phyloP scores from a whole-genome alignment of 2,888 invertebrate species.

The Lochmaea crataegi region DNA sequence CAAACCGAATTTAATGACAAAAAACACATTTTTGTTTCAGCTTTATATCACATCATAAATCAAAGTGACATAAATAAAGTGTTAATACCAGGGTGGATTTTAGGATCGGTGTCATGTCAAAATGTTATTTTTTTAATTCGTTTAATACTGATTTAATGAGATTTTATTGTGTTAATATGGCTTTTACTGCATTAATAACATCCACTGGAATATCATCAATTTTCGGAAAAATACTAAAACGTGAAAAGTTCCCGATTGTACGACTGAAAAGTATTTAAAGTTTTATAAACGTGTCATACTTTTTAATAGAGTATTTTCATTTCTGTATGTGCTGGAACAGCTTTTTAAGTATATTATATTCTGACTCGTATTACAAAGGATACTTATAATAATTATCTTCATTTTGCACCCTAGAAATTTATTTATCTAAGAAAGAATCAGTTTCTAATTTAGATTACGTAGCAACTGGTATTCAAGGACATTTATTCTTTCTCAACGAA shows the following conservation, averaged over 20 bases:
- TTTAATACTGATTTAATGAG: slow-evolving; percentile 12
- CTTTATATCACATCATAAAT: slow-evolving; percentile 7
- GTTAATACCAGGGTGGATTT: slow-evolving; percentile 11
- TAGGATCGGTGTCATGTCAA: slow-evolving; percentile 8
- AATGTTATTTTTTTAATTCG: slow-evolving; percentile 7
- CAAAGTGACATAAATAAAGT: slow-evolving; percentile 12
- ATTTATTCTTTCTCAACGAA: no score
- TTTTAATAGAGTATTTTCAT: neutral
- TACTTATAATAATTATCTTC: no score
- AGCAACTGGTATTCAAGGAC: no score
- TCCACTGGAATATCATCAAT: neutral
- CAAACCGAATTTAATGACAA: slow-evolving; percentile 3
- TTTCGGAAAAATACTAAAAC: neutral
- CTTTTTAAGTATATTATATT: no score
- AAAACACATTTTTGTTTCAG: slow-evolving; percentile 7
- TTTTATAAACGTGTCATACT: neutral
- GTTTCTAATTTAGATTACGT: no score
- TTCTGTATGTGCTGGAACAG: no score
- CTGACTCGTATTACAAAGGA: no score
- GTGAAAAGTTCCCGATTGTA: neutral
- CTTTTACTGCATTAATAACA: slow-evolving; percentile 9
- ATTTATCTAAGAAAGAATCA: no score
- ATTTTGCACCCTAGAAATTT: no score
- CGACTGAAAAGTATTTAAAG: neutral
- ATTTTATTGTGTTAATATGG: slow-evolving; percentile 6